These are phyloP conservation scores for Diarsia mendica DNA, from an alignment of 2,888 invertebrate species.

Conservation along the genomic window DNA sequence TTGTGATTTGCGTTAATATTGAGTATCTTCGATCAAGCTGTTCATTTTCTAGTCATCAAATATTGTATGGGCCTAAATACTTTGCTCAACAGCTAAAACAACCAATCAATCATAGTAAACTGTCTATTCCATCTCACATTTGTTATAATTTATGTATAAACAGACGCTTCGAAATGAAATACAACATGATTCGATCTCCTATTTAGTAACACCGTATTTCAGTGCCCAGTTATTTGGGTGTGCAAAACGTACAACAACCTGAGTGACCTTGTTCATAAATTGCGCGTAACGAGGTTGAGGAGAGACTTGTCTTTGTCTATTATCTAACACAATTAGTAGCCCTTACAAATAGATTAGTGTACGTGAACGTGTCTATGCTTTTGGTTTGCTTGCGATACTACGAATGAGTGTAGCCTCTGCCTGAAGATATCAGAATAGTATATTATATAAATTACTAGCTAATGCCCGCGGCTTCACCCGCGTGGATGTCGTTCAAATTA, in stretches of 20 bases:
- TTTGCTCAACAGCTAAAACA: background rate
- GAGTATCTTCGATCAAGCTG: background rate
- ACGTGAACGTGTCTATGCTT: background rate
- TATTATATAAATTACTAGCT: too few relatives aligned
- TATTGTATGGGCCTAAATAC: background rate
- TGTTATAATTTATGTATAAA: slow-evolving; percentile 27
- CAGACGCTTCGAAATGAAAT: slow-evolving; percentile 25
- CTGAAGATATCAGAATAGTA: background rate
- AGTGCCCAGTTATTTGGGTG: slow-evolving; percentile 21
- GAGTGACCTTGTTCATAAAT: slow-evolving; percentile 57
- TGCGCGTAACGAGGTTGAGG: slow-evolving; percentile 21
- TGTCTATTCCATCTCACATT: slow-evolving; percentile 20
- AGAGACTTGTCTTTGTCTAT: background rate
- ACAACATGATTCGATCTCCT: slow-evolving; percentile 14
- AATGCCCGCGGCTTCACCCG: too few relatives aligned
- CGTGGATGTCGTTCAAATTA: too few relatives aligned
- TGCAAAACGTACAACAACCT: slow-evolving; percentile 58
- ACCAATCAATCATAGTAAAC: slow-evolving; percentile 4
- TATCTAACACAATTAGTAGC: background rate
- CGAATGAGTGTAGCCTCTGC: background rate
- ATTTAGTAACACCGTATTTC: slow-evolving; percentile 23
- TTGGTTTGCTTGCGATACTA: background rate
- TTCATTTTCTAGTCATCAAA: slow-evolving; percentile 1
- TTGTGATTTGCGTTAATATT: slow-evolving; percentile 20
- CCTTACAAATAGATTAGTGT: slow-evolving; percentile 4